Evolutionary conservation across 2,113 vertebrate genomes (phyloP).

Genomic region (Mastomys coucha): DNA sequence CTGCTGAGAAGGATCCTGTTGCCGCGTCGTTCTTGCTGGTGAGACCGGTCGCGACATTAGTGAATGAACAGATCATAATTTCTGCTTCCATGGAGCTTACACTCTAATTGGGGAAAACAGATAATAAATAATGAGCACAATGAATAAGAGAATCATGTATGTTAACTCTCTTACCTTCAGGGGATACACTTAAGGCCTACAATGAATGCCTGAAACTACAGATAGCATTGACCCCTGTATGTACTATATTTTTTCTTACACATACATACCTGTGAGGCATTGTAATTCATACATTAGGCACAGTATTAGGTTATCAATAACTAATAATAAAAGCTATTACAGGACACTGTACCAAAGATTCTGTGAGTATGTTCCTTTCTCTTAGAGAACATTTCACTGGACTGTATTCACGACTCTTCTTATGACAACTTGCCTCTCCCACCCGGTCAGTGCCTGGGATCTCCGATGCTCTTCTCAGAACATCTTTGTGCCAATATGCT

Average conservation of each 20-base stretch:
- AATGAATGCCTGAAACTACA: background rate
- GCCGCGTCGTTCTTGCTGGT: too few species aligned
- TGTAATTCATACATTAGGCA: background rate
- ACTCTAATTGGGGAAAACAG: background rate
- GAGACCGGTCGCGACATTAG: too few species aligned
- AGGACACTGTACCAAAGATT: background rate
- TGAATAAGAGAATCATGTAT: background rate
- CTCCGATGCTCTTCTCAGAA: background rate
- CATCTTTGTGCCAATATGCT: background rate
- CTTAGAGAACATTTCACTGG: background rate
- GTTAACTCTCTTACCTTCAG: background rate
- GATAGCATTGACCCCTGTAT: background rate
- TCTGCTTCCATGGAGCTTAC: background rate
- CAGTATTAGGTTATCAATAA: background rate
- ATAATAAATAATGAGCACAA: background rate
- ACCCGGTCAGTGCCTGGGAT: background rate
- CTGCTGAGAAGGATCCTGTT: too few species aligned
- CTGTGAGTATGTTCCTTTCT: background rate
- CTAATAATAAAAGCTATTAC: background rate
- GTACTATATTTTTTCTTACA: background rate
- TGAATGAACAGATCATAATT: background rate
- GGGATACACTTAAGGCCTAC: background rate
- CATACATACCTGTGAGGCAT: background rate
- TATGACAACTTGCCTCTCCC: fast-evolving
- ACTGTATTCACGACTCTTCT: background rate